Percentiles rank a stretch among this genome's conserved stretches.
phyloP scores from a whole-genome alignment of 1,140 invertebrate genomes.

The Psilanteris sp. region DNA sequence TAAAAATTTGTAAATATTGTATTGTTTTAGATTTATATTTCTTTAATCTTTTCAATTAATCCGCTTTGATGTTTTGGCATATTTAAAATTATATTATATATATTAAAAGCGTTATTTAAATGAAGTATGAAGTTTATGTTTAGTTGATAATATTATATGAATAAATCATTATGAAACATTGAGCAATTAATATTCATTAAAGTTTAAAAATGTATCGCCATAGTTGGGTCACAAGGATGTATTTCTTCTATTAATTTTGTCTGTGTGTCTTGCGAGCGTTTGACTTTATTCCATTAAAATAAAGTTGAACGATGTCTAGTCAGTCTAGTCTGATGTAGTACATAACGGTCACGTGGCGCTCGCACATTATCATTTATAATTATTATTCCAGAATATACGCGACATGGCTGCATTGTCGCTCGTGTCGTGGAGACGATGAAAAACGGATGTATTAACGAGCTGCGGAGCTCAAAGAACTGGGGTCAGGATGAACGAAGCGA shows the following conservation, averaged over 20 bases:
- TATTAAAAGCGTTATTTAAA: no score
- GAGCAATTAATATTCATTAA: no score
- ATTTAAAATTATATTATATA: no score
- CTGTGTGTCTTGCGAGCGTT: slow-evolving; percentile 16
- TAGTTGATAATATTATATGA: no score
- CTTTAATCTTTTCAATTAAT: no score
- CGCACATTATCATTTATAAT: slow-evolving; percentile 64
- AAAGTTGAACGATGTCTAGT: slow-evolving; percentile 54
- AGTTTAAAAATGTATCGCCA: slow-evolving; percentile 1
- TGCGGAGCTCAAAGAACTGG: slow-evolving; percentile 24
- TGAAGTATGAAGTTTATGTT: no score
- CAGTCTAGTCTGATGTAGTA: slow-evolving; percentile 40
- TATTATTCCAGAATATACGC: slow-evolving; percentile 62
- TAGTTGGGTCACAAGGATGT: slow-evolving; percentile 32
- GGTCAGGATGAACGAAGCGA: slow-evolving; percentile 65
- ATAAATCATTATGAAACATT: no score
- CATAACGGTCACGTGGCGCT: slow-evolving; percentile 59
- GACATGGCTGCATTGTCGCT: slow-evolving; percentile 54
- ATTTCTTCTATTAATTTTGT: slow-evolving; percentile 33
- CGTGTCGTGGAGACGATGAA: slow-evolving; percentile 63
- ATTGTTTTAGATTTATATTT: no score
- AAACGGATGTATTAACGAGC: slow-evolving; percentile 69
- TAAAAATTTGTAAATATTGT: no score
- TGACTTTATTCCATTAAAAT: slow-evolving; percentile 40
- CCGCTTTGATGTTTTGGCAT: no score